Evolutionary conservation across 2,113 vertebrate genomes (phyloP), one percentile per base, ranked within the genome.

Genomic region (Melospiza georgiana): DNA sequence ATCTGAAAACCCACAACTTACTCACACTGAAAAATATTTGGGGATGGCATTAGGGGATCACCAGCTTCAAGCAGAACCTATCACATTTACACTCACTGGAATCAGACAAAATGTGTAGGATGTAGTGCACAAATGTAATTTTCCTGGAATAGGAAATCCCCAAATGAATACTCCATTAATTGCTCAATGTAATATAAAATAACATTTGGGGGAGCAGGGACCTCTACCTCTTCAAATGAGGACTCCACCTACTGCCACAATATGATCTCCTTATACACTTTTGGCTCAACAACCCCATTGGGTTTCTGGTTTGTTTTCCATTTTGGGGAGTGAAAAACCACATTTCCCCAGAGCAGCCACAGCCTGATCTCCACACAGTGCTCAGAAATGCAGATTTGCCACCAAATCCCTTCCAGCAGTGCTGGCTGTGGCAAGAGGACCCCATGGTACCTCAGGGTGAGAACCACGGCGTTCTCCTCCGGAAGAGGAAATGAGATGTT

Each of bases 101-200:
- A 20, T 28, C 4, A 4, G 23, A 69, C 10, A 69, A 21, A 58
- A 79, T 11, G 33, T 3, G 33, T 7, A 51, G 24, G 76, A 43
- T 0, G 0, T 2, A 71, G 30, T 12, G 18, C 13, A 75, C 46
- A 75, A 37, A 55, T 5, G 4, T 3, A 7, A 15, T 43, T 68
- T 73, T 63, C 49, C 30, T n/a, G 18, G 15, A 73, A 72, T 5
- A 55, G 10, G 3, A 7, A 31, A 67, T 12, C 41, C 35, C 49
- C 25, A 57, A 8, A 68, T 15, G 11, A 65, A 65, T n/a, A 63
- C 28, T 72, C 43, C 15, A 46, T 25, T 51, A 76, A 37, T n/a
- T 76, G 33, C 12, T 73, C 37, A 15, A 20, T 25, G 39, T 25
- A 68, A 57, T 82, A 71, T 52, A 39, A 76, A 89, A 8, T 5